Base-by-base conservation (phyloP, 2,113 vertebrate genomes). In the Epinephelus fuscoguttatus region DNA sequence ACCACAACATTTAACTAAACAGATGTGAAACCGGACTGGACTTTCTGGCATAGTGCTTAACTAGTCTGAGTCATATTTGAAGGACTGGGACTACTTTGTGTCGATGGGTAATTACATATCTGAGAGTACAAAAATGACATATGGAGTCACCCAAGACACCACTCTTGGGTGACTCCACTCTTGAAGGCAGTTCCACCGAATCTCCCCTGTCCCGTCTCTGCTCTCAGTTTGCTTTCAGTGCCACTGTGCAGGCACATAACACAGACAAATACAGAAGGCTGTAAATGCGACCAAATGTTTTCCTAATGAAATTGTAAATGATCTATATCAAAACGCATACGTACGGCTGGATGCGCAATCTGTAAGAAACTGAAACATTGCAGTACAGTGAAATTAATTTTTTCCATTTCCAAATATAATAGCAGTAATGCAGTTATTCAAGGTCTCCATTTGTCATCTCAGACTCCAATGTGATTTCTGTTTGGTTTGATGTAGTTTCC, bases 371-470 rank as follows among this genome's bases (percentile, higher is more conserved):
- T 90, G 71, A 90, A 87, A 84, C 79, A 79, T 80, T 84, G 61
- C 68, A 70, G 56, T 53, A 85, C 57, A 4, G 60, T 25, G 25
- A 87, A 92, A 92, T 91, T 80, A 86, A 90, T 88, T 91, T 87
- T 52, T 49, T 45, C 78, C 81, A 85, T 85, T 88, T 84, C 78
- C 78, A 92, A 92, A 93, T 82, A 79, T 86, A 78, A 93, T 92
- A 80, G 78, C 45, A 67, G 69, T 91, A 89, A 92, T 85, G 80
- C 74, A 75, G 76, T 94, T 94, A 92, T 82, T 88, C 77, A 84
- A 70, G 69, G 69, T 91, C 84, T 87, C 84, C 87, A 91, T 93
- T 93, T 78, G 75, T 93, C 93, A 93, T 94, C 81, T 78, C 81
- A 76, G 89, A 70, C 85, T 76, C 76, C 72, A 89, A 93, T 92